Evolutionary conservation across 1,140 invertebrate genomes (phyloP), one percentile per base, ranked within the genome.

Genomic region (Diorhabda sublineata): DNA sequence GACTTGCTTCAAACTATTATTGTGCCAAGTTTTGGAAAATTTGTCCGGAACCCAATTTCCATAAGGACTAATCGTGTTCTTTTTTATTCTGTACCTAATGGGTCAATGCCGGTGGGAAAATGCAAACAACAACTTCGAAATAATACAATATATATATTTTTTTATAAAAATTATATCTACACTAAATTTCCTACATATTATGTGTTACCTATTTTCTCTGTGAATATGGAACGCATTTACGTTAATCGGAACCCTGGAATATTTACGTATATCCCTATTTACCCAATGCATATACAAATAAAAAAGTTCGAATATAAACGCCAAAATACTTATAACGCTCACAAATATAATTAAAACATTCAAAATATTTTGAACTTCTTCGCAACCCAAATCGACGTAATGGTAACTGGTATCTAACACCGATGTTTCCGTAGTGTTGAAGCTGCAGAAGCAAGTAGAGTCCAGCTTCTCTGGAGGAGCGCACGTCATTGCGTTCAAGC

Each of bases 271-370:
- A 64, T 81, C 80, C 9, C 80, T 76, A 66, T 78, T 82, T 8
- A 76, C 77, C 82, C 83, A 84, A 66, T 84, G 81, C 45, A 84
- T 73, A 66, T 81, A 82, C 8, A 85, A 77, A 71, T 84, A 83
- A 76, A 81, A 81, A 2, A 78, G 67, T 5, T 82, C 80, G 42
- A 84, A 68, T 43, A 84, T 58, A 0, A 79, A 78, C 3, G 75
- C 81, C 6, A 83, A 69, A 8, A 72, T 67, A 68, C 83, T 84
- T 3, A 76, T 71, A 42, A 78, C 75, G 66, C 79, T 76, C 0
- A 81, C 82, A 4, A 76, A 78, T 43, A 83, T 79, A 42, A 84
- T 70, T 5, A 84, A 73, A 11, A 81, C 74, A 3, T 72, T 74
- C 59, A 84, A 72, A 68, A 81, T 73, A 66, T 77, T 75, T 68